A percentile compares a stretch with the other conserved stretches of the same genome.
These are phyloP conservation scores for Enteromius afrohamiltoni DNA, from an alignment of 2,797 vertebrate species.

Conservation along the genomic window DNA sequence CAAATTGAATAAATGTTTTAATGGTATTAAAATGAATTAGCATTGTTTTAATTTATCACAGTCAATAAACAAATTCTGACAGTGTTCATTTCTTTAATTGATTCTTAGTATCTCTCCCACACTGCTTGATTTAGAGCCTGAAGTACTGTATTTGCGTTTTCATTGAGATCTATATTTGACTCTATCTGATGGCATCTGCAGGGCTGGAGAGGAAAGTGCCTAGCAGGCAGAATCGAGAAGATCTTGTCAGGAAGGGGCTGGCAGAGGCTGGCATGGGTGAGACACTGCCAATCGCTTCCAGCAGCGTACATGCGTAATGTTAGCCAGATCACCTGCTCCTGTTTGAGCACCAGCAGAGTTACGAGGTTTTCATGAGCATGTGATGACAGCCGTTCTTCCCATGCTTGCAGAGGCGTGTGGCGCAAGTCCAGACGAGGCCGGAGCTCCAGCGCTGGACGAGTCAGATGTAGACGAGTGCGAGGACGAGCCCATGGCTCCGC, in stretches of 20 bases:
- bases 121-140: background rate
- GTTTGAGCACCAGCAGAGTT: constrained; percentile 14
- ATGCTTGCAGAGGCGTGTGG: constrained; percentile 72
- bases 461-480: constrained; percentile 75
- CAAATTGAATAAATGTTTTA: background rate
- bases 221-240: constrained; percentile 82
- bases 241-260: constrained; percentile 84
- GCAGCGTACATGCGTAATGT: background rate
- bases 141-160: constrained; percentile 27
- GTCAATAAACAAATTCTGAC: background rate
- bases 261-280: constrained; percentile 85
- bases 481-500: constrained; percentile 69
- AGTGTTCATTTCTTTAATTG: background rate
- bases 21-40: background rate
- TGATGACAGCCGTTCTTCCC: constrained; percentile 27
- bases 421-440: constrained; percentile 67
- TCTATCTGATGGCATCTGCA: constrained; percentile 65
- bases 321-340: constrained; percentile 23
- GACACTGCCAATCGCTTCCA: constrained; percentile 38
- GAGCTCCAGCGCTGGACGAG: constrained; percentile 67
- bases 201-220: constrained; percentile 89
- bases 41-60: background rate
- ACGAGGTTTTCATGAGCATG: constrained; percentile 37
- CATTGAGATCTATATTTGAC: background rate
- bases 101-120: background rate